Evolutionary conservation across 2,113 vertebrate genomes (phyloP), one percentile per base, ranked within the genome.

Genomic region (Engystomops pustulosus): DNA sequence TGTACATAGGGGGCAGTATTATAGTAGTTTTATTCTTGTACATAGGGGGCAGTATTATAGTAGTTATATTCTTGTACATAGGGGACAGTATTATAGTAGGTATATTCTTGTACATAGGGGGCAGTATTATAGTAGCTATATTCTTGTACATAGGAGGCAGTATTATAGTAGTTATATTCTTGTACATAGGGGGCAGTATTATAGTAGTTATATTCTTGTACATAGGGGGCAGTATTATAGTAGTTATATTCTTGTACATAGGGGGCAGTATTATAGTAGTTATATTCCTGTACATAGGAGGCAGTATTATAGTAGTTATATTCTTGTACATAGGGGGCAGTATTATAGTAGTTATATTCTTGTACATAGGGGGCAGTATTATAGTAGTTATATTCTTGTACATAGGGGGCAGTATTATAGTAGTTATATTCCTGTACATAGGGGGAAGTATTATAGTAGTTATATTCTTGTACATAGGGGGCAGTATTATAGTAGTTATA

Each of bases 361-460:
- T 60, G 55, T 60, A 60, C 11, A 60, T 27, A 25, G 23, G 23
- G 4, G 55, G 55, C 9, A 60, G 55, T 25, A 27, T 60, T 60
- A 60, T 27, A 60, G 55, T 27, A 60, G 23, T 60, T 60, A 60
- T 60, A 27, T 60, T 60, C 55, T 60, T 60, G 55, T 60, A 60
- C 11, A 60, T 27, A 27, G 55, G 55, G 51, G 1, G 51, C 20
- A 55, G 51, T 55, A 55, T 55, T 55, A 55, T 55, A 55, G 51
- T 55, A 55, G 58, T 60, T 60, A 60, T 60, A 60, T 65, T 65
- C 60, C 17, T 65, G 60, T 65, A 65, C 23, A 65, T 65, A 65
- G 60, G 60, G n/a, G 14, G 60, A 4, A 65, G 60, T 65, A 65
- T 65, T 65, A 65, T 65, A 65, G 58, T 60, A 60, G 58, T 60